Evolutionary conservation across 2,888 invertebrate species (phyloP).

Genomic region (Operophtera brumata): DNA sequence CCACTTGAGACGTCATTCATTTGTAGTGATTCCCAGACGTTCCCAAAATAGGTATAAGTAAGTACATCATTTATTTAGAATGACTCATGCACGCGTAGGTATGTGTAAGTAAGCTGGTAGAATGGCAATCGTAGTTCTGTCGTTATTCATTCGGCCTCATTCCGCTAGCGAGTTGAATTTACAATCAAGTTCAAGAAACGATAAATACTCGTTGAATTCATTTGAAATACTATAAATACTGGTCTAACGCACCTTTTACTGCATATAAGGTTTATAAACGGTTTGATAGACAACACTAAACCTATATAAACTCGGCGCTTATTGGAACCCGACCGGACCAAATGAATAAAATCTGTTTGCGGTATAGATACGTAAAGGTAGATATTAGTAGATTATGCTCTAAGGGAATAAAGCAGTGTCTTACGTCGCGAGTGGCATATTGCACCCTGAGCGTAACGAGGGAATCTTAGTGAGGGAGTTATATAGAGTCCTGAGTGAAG

Average conservation of each 20-base stretch:
- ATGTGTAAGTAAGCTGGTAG: slow-evolving; percentile 33
- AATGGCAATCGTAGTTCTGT: slow-evolving; percentile 20
- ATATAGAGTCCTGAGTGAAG: too few species aligned
- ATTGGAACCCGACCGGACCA: not conserved
- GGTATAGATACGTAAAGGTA: too few species aligned
- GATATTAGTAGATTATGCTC: too few species aligned
- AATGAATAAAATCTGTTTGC: not conserved
- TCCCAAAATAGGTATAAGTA: slow-evolving; percentile 59
- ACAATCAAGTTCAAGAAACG: slow-evolving; percentile 23
- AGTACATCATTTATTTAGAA: slow-evolving; percentile 45
- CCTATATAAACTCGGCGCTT: too few species aligned
- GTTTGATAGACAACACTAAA: slow-evolving; percentile 1
- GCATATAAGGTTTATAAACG: not conserved
- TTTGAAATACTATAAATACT: slow-evolving; percentile 6
- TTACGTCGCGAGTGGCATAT: too few species aligned
- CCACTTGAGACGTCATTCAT: slow-evolving; percentile 50
- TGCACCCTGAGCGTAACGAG: too few species aligned
- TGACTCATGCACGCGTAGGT: slow-evolving; percentile 50
- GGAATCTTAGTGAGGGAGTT: too few species aligned
- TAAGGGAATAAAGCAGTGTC: too few species aligned
- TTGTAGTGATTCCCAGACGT: slow-evolving; percentile 68
- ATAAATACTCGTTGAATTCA: slow-evolving; percentile 10
- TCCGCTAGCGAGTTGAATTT: slow-evolving; percentile 20
- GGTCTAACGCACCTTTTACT: slow-evolving; percentile 11
- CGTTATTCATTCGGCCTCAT: slow-evolving; percentile 20